Conservation (phyloP, 2,888 invertebrate species). For the Tuta absoluta region DNA sequence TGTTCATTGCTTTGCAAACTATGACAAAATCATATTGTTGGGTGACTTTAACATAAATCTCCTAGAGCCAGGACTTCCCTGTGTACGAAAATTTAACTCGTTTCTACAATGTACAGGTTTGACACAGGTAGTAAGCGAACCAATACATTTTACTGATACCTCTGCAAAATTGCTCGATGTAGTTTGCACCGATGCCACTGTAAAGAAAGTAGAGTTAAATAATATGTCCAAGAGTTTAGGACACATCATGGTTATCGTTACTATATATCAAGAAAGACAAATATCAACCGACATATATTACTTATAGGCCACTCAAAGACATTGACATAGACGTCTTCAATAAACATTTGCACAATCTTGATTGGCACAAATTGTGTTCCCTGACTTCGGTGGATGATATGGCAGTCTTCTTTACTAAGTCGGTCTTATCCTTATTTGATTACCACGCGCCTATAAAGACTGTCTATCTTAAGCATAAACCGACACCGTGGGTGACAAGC, state of each 20-base stretch:
- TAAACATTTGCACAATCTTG: not conserved
- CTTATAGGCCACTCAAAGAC: conserved; percentile 8
- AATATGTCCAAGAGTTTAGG: not conserved
- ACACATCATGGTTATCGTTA: conserved; percentile 3
- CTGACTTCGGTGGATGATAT: not conserved
- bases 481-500: conserved; percentile 12
- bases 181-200: not conserved
- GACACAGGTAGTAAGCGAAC: conserved; percentile 12
- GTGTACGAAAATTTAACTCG: conserved; percentile 7
- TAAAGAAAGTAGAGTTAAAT: conserved; percentile 12
- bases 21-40: conserved; percentile 14
- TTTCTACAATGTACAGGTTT: conserved; percentile 15
- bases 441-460: not conserved
- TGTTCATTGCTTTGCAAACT: not conserved
- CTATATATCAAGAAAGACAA: conserved; percentile 10
- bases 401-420: not conserved
- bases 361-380: not conserved
- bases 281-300: not conserved
- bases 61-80: not conserved
- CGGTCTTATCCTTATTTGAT: not conserved
- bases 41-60: conserved; percentile 15
- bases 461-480: not conserved
- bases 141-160: conserved; percentile 15
- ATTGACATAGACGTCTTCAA: conserved; percentile 4
- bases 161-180: not conserved